phyloP scores from a whole-genome alignment of 2,888 invertebrate genomes.

The Pandemis cinnamomeana region DNA sequence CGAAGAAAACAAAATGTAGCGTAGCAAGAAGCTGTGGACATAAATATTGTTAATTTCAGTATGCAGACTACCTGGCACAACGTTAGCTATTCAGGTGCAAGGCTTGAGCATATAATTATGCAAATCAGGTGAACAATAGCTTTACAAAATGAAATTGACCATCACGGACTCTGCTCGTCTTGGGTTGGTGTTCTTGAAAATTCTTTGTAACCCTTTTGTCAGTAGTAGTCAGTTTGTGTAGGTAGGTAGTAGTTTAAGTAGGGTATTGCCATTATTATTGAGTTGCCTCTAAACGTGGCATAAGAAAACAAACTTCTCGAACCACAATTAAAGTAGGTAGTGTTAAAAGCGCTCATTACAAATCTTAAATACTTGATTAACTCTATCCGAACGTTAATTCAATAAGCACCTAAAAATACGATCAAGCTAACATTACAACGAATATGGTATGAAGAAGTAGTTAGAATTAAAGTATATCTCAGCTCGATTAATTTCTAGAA shows the following conservation, averaged over 20 bases:
- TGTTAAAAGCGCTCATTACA: too few relatives aligned
- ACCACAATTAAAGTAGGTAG: neutral
- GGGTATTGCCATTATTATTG: neutral
- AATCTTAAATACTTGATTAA: too few relatives aligned
- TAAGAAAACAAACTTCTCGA: neutral
- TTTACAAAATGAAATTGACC: conserved; percentile 37
- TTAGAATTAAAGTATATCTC: too few relatives aligned
- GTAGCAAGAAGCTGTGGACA: neutral
- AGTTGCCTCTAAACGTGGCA: neutral
- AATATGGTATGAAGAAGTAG: too few relatives aligned
- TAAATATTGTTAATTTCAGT: conserved; percentile 1
- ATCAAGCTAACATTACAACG: too few relatives aligned
- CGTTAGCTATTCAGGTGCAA: conserved; percentile 27
- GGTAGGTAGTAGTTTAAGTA: neutral
- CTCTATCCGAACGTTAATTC: too few relatives aligned
- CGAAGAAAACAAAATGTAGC: neutral
- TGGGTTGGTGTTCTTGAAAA: conserved; percentile 14
- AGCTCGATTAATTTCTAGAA: too few relatives aligned
- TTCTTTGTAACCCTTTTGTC: conserved; percentile 29
- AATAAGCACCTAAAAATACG: too few relatives aligned
- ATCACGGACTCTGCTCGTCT: conserved; percentile 33
- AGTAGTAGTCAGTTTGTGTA: conserved; percentile 1
- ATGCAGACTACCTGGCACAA: conserved; percentile 21
- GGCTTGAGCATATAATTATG: conserved; percentile 40
- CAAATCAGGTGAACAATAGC: conserved; percentile 36